Base-by-base conservation (phyloP, 2,888 invertebrate species). In the Sinodicranocentrus sp. region DNA sequence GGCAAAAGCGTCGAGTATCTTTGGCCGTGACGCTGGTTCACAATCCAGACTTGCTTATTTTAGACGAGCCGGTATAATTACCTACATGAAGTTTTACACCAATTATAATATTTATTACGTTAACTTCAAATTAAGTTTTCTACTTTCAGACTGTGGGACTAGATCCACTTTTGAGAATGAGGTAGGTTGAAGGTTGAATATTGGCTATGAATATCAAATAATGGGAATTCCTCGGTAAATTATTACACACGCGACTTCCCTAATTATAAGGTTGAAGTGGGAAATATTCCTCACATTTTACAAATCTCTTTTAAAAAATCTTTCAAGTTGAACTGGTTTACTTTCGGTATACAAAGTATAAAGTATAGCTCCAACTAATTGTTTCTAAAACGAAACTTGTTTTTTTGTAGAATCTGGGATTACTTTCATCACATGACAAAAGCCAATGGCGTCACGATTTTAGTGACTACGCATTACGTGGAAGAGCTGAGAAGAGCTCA, bases 11-110 rank as follows among this genome's bases (percentile, higher is more conserved):
- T 19, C 87, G 91, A 52, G 90, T 91, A 2, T 91, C 91, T 2
- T 90, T 91, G 84, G 90, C 91, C 13, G 90, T 90, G 1, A 91
- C 91, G 3, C 87, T 91, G 68, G 87, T 91, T 6, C 91, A 91
- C 80, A 90, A 90, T 82, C 91, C 91, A 1, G 89, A 90, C 57
- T 86, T 91, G 6, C 92, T 97, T 84, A 97, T 97, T 91, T 92
- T 97, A 84, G 97, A 97, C 90, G 97, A 97, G 91, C 97, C 97
- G 0, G 67, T 67, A n/a, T n/a, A n/a, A 67, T n/a, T 43, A 23
- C 8, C 8, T 10, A 43, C 6, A 25, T 3, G 1, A 25, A 6
- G 17, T 2, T 2, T 17, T 21, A 17, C 57, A 48, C 2, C 26
- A 10, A 61, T 15, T 26, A n/a, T 15, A 10, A 3, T 10, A 33